Conservation (phyloP, 1,140 invertebrate genomes). For the Caerostris darwini region DNA sequence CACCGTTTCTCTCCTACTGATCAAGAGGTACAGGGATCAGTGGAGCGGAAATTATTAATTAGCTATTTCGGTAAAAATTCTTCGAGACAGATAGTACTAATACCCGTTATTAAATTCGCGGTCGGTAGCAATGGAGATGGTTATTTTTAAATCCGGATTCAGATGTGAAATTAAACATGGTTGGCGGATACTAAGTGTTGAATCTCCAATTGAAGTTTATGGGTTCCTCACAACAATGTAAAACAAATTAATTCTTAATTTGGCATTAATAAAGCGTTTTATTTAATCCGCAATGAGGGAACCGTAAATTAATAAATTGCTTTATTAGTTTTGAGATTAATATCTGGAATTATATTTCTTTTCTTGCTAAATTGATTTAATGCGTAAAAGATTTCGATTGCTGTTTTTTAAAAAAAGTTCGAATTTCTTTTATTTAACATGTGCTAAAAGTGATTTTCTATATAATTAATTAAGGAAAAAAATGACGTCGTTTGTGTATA, state of each 20-base stretch:
- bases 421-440: background rate
- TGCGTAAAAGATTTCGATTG: too few species aligned
- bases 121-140: background rate
- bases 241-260: background rate
- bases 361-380: too few species aligned
- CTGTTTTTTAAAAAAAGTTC: background rate
- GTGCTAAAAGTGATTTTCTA: too few species aligned
- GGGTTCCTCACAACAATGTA: background rate
- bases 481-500: too few species aligned
- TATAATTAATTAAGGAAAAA: too few species aligned
- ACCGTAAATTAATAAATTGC: background rate
- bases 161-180: background rate
- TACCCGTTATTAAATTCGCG: background rate
- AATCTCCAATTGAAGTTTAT: background rate
- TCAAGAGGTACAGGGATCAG: background rate
- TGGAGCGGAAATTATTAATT: background rate
- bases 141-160: background rate
- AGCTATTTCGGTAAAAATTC: background rate
- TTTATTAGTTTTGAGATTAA: too few species aligned
- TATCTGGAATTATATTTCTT: too few species aligned
- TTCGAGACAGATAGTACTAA: background rate
- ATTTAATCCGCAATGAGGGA: background rate
- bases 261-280: background rate
- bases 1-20: background rate
- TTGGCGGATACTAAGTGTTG: background rate